Base-by-base conservation (phyloP, 1,140 invertebrate species). In the Coboldia fuscipes region DNA sequence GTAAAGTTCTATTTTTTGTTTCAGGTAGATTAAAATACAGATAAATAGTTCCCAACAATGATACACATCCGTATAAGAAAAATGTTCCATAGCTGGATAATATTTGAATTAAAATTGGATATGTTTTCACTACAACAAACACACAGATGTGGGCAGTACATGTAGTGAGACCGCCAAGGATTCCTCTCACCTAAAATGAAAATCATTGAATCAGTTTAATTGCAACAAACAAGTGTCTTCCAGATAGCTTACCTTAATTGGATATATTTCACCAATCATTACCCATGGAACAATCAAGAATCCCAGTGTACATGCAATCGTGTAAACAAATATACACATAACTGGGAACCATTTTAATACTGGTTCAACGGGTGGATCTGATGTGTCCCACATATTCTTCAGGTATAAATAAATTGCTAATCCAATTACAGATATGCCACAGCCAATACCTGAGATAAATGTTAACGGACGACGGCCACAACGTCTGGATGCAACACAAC, bases 1-100 rank as follows among this genome's bases (percentile, higher is more conserved):
- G 76, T 8, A 84, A 51, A 2, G 64, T 67, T 43, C 69, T 67
- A 7, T 71, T 74, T 50, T 80, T 83, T 1, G 80, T 86, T 53
- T 86, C 82, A n/a, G 80, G 79, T 12, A 85, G 52, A 37, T 61
- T 72, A 30, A 71, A 58, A 35, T 60, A 71, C 29, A 75, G 54
- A 36, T 68, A 65, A 3, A 74, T 36, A 20, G 62, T 53, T 33
- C 60, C 67, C 21, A 60, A 45, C 3, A 70, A 42, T 5, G 72
- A 72, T 37, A 69, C 60, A 15, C 56, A 56, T 0, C 77, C 72
- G 36, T 74, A 76, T 0, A 73, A 39, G 1, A 66, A 56, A 38
- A 72, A 76, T 1, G 66, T 61, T 2, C 70, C 71, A 43, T 70
- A 62, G 29, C 60, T 58, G 17, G 66, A 58, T 6, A 72, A 40